A percentile compares a stretch with the other conserved stretches of the same genome.
Evolutionary conservation across 2,888 invertebrate species (phyloP).

Genomic region (Drosophila siamana): DNA sequence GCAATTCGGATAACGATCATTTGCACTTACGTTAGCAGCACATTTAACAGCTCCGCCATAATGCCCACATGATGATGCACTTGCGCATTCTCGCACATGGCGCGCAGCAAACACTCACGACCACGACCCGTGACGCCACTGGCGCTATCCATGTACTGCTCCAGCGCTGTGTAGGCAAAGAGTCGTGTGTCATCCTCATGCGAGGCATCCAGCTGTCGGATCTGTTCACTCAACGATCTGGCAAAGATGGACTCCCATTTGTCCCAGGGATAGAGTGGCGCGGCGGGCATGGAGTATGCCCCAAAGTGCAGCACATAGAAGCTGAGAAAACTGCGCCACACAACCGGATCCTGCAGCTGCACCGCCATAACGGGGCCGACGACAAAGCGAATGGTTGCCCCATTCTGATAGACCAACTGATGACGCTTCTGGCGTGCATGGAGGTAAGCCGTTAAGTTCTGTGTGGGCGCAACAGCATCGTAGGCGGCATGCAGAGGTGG

Average conservation of each 20-base stretch:
- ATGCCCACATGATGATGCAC: conserved; percentile 78
- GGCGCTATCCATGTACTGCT: conserved; percentile 73
- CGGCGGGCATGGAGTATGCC: conserved; percentile 74
- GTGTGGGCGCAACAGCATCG: conserved; percentile 37
- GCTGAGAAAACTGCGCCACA: conserved; percentile 78
- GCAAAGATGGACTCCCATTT: conserved; percentile 81
- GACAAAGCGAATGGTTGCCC: conserved; percentile 56
- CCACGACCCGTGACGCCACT: conserved; percentile 60
- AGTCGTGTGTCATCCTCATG: conserved; percentile 78
- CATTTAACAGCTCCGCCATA: conserved; percentile 68
- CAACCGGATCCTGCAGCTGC: conserved; percentile 72
- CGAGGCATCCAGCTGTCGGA: conserved; percentile 51
- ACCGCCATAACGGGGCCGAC: conserved; percentile 75
- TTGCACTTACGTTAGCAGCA: conserved; percentile 53
- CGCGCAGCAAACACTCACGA: conserved; percentile 77
- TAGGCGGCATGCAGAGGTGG: conserved; percentile 28
- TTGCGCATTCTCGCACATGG: conserved; percentile 84
- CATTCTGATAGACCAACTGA: conserved; percentile 58
- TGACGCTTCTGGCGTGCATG: conserved; percentile 61
- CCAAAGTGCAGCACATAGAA: conserved; percentile 77
- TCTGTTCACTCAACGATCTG: conserved; percentile 63
- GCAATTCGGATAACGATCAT: not conserved
- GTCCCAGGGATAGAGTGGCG: conserved; percentile 81
- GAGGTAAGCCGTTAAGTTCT: conserved; percentile 57
- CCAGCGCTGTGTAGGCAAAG: conserved; percentile 78